Base-by-base conservation (phyloP, 2,888 invertebrate genomes). In the Stenotaenia linearis region DNA sequence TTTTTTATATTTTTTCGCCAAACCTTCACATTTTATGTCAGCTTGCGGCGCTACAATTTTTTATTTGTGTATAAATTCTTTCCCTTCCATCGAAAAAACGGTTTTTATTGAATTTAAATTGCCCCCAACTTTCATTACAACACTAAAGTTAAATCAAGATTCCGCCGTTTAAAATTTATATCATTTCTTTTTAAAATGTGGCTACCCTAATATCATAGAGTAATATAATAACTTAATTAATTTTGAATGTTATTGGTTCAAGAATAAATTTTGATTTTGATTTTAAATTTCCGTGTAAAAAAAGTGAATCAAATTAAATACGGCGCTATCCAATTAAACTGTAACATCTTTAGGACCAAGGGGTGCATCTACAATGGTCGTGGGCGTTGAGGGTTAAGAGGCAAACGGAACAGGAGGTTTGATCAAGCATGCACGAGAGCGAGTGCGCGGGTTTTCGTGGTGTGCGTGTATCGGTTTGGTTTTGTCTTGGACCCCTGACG, bases 81-180 rank as follows among this genome's bases (percentile, higher is more conserved):
- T 69, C 28, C 69, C 25, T 23, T 69, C 25, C 9, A 69, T 9
- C 10, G 18, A 50, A 50, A 69, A 15, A 69, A 25, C 25, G 4
- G 1, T 69, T 69, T 69, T 69, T 69, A 69, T 69, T 69, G 69
- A 69, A 69, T 69, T 69, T 28, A 69, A 69, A 69, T 69, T 69
- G 25, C 25, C 25, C 69, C 69, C 28, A 69, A 28, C 69, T n/a
- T 69, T 28, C 69, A 69, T 69, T 28, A n/a, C 69, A n/a, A 69
- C 69, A 10, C 69, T 69, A 25, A n/a, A 25, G 9, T 56, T 69
- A 69, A 25, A 28, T 69, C 69, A 69, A 69, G 69, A 69, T 28
- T 28, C 69, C 69, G 69, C 7, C 69, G 25, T 7, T 69, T 69
- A 69, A 25, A 69, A 69, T 69, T 69, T 69, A 69, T 69, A 28